Percentiles rank a stretch among this genome's conserved stretches.
phyloP scores from a whole-genome alignment of 2,888 invertebrate species.

The Cheilosia urbana region DNA sequence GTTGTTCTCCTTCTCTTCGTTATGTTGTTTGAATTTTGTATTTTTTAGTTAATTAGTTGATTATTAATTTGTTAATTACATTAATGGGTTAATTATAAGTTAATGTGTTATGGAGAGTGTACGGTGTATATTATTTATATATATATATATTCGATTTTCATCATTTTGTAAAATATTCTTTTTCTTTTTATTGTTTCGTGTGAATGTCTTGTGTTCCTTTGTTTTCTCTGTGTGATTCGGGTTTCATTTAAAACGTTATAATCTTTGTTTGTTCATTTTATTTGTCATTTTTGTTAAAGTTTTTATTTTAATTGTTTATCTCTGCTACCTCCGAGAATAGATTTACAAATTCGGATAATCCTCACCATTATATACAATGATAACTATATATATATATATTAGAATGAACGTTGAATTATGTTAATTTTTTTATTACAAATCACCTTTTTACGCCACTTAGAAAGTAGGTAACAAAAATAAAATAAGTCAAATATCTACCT shows the following conservation, averaged over 20 bases:
- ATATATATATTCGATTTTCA: constrained; percentile 61
- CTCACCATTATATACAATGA: constrained; percentile 71
- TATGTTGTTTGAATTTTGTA: constrained; percentile 22
- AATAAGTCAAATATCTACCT: constrained; percentile 57
- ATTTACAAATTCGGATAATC: constrained; percentile 73
- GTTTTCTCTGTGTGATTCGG: constrained; percentile 13
- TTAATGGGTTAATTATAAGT: constrained; percentile 72
- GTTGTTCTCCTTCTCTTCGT: constrained; percentile 45
- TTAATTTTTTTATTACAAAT: constrained; percentile 63
- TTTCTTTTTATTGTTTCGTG: constrained; percentile 80
- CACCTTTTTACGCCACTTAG: constrained; percentile 72
- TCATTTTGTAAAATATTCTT: constrained; percentile 76
- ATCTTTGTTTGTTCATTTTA: constrained; percentile 46
- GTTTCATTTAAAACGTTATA: constrained; percentile 30
- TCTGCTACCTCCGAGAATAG: constrained; percentile 63
- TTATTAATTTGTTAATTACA: constrained; percentile 69
- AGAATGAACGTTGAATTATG: constrained; percentile 66
- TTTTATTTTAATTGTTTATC: constrained; percentile 55
- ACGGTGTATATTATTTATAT: constrained; percentile 62
- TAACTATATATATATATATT: constrained; percentile 65
- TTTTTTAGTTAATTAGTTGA: constrained; percentile 53
- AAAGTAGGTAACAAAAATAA: constrained; percentile 64
- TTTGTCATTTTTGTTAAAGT: constrained; percentile 50
- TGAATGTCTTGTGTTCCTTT: constrained; percentile 78
- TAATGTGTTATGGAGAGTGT: constrained; percentile 61